These are phyloP conservation scores for Parus major DNA, from an alignment of 2,113 vertebrate genomes.

Conservation along the genomic window DNA sequence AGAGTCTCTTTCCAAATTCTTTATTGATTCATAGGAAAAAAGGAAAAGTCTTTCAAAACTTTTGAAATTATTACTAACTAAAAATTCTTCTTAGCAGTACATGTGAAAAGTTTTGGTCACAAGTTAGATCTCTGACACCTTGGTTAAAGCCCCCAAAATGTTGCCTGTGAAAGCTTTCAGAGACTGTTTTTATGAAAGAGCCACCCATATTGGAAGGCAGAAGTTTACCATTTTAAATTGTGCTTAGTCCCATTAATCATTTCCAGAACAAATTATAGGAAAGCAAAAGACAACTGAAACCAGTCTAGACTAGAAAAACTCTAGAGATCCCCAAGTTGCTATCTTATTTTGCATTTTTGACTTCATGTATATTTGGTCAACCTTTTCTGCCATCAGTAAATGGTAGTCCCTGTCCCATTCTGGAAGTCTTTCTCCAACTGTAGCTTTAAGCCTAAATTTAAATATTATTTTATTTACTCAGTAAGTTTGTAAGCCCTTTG, in stretches of 20 bases:
- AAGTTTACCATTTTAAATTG: not conserved
- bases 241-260: not conserved
- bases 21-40: not conserved
- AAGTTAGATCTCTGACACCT: not conserved
- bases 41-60: not conserved
- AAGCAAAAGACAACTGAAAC: not conserved
- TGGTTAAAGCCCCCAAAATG: not conserved
- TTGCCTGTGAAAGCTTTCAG: not conserved
- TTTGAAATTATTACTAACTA: rapidly evolving
- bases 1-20: not conserved
- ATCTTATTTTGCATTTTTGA: not conserved
- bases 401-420: not conserved
- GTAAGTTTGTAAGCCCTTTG: not conserved
- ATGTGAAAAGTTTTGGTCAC: not conserved
- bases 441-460: not conserved
- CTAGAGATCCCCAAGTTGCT: not conserved
- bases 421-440: not conserved
- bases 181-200: not conserved
- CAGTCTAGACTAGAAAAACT: not conserved
- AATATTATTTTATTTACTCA: not conserved
- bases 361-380: not conserved
- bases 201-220: not conserved
- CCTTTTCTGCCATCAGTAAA: not conserved
- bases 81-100: not conserved
- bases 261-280: not conserved